phyloP scores from a whole-genome alignment of 2,797 vertebrate species.

The Gymnoscopelus braueri region DNA sequence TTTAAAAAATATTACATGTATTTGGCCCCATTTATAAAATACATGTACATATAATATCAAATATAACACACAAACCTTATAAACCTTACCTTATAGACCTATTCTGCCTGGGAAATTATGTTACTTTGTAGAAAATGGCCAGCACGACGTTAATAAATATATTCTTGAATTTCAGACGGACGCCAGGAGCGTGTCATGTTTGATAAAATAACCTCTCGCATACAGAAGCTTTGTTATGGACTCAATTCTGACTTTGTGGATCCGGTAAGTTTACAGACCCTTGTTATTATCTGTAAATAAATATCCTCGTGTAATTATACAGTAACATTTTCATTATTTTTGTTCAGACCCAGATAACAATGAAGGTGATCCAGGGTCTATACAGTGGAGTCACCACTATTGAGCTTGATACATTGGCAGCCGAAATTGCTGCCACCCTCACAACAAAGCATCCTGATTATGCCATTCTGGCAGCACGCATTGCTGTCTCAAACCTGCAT shows the following conservation, averaged over 20 bases:
- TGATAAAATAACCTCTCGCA: conserved; percentile 96
- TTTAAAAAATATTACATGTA: not conserved
- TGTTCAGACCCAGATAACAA: conserved; percentile 88
- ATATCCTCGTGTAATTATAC: not conserved
- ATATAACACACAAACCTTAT: too few relatives aligned
- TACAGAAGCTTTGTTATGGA: conserved; percentile 97
- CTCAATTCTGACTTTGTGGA: conserved; percentile 96
- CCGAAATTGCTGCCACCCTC: conserved; percentile 93
- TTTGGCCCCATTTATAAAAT: not conserved
- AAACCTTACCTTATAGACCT: too few relatives aligned
- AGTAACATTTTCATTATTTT: not conserved
- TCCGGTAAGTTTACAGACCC: conserved; percentile 71
- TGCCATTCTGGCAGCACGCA: conserved; percentile 92
- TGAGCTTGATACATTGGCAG: conserved; percentile 93
- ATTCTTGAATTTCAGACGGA: conserved; percentile 82
- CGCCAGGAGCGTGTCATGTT: conserved; percentile 94
- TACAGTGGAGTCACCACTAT: conserved; percentile 95
- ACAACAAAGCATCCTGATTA: conserved; percentile 97
- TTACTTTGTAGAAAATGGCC: too few relatives aligned
- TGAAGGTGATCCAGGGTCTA: conserved; percentile 97
- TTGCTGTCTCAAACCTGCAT: conserved; percentile 95
- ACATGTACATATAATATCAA: too few relatives aligned
- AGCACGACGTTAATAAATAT: too few relatives aligned
- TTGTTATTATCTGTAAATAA: not conserved
- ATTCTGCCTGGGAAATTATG: too few relatives aligned